Percentiles rank a stretch among this genome's conserved stretches.
Conservation (phyloP, 2,797 vertebrate species). For the Anomalospiza imberbis region DNA sequence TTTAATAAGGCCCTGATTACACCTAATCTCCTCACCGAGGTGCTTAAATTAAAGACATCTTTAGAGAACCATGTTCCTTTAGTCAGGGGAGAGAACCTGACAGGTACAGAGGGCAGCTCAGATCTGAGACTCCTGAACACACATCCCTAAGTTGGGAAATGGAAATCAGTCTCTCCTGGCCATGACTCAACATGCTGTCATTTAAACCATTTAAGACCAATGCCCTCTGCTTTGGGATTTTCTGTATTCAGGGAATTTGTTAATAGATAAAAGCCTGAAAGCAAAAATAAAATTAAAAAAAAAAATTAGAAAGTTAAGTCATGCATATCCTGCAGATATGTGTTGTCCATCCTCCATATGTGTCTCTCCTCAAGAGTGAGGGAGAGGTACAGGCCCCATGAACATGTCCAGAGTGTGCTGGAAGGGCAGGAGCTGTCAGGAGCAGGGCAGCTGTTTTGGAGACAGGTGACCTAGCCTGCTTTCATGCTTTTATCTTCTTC, state of each 20-base stretch:
- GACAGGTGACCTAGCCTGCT: background rate
- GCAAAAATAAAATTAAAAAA: background rate
- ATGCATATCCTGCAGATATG: background rate
- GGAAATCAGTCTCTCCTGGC: background rate
- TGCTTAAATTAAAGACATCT: background rate
- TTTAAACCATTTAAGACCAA: background rate
- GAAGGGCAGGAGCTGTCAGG: background rate
- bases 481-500: background rate
- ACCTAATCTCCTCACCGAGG: background rate
- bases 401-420: rapidly evolving
- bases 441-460: background rate
- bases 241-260: background rate
- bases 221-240: background rate
- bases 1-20: background rate
- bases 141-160: background rate
- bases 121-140: background rate
- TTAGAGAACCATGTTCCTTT: background rate
- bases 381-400: background rate
- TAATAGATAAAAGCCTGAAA: background rate
- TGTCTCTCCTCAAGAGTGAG: background rate
- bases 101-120: background rate
- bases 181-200: background rate
- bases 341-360: background rate
- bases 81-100: background rate
- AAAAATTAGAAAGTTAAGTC: background rate